These are phyloP conservation scores for Eilema griseolum DNA, from an alignment of 2,888 invertebrate species.

Conservation along the genomic window DNA sequence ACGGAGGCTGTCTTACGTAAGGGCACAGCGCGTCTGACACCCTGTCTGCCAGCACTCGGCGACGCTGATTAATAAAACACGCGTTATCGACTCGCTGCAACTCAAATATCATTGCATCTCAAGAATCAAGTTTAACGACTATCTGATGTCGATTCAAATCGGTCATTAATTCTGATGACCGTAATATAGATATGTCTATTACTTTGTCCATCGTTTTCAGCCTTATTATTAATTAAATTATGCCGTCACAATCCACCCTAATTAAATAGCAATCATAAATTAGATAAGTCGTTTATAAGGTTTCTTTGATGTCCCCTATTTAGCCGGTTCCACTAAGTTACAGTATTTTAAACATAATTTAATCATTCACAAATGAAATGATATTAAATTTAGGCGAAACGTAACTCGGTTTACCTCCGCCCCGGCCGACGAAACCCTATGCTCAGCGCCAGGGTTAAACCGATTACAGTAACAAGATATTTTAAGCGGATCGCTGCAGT, in stretches of 20 bases:
- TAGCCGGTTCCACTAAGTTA: constrained; percentile 33
- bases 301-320: constrained; percentile 22
- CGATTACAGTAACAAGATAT: constrained; percentile 82
- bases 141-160: background rate
- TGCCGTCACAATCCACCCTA: constrained; percentile 25
- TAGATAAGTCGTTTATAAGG: constrained; percentile 43
- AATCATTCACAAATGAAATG: constrained; percentile 53
- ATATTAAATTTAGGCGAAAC: constrained; percentile 68
- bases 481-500: constrained; percentile 71
- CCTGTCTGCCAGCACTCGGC: constrained; percentile 74
- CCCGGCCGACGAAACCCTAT: constrained; percentile 59
- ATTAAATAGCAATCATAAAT: constrained; percentile 49
- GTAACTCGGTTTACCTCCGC: constrained; percentile 65
- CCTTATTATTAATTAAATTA: constrained; percentile 15
- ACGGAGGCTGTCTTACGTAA: constrained; percentile 81
- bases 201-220: constrained; percentile 13
- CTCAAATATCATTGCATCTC: constrained; percentile 70
- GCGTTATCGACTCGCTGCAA: constrained; percentile 71
- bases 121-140: constrained; percentile 61
- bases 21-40: constrained; percentile 81
- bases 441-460: constrained; percentile 71
- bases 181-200: constrained; percentile 6
- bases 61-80: constrained; percentile 82
- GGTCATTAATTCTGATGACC: background rate
- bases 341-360: constrained; percentile 53